Conservation (phyloP, 2,797 vertebrate species). For the Balearica regulorum region DNA sequence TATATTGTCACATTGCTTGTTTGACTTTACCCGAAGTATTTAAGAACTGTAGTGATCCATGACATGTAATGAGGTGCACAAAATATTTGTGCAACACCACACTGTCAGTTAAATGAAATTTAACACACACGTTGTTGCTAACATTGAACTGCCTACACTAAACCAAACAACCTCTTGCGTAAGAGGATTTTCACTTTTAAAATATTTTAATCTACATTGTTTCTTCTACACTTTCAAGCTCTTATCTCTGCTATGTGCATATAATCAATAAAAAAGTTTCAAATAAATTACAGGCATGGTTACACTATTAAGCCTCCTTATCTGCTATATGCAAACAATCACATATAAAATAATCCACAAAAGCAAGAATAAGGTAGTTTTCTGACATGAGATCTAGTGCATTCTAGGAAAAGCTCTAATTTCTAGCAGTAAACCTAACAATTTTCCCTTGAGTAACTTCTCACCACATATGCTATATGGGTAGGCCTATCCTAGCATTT, state of each 20-base stretch:
- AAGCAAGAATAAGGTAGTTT: neutral
- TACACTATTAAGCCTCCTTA: neutral
- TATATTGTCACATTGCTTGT: neutral
- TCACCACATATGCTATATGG: neutral
- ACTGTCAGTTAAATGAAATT: neutral
- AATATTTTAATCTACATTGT: neutral
- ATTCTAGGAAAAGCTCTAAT: neutral
- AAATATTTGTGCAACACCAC: neutral
- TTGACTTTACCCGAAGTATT: neutral
- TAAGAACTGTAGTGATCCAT: neutral
- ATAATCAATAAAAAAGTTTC: neutral
- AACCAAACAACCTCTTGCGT: neutral
- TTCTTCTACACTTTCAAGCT: neutral
- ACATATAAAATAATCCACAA: neutral
- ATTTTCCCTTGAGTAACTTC: neutral
- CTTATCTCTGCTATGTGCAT: neutral
- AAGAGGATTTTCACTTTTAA: neutral
- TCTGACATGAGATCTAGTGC: neutral
- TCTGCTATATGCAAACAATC: neutral
- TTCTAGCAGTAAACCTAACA: neutral
- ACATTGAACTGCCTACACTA: neutral
- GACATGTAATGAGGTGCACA: fast-evolving
- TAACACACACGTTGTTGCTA: neutral
- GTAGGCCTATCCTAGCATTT: neutral
- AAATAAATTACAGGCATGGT: neutral